Conservation (phyloP, 2,113 vertebrate species). For the Leucoraja erinaceus region DNA sequence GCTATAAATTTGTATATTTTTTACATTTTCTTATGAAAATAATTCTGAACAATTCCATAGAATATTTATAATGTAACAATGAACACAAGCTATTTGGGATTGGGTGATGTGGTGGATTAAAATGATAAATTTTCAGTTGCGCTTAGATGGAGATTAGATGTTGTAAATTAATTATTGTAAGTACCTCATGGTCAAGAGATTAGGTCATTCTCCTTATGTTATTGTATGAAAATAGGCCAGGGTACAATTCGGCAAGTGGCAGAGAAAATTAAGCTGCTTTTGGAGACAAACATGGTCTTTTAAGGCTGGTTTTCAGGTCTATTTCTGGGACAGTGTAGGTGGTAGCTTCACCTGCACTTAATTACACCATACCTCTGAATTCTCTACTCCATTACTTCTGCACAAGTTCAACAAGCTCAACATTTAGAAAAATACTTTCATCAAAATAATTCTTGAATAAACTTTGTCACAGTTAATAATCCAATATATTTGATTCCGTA, state of each 20-base stretch:
- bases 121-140: background rate
- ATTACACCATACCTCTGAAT: background rate
- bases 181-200: too few species aligned
- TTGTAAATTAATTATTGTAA: too few species aligned
- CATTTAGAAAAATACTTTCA: background rate
- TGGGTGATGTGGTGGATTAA: background rate
- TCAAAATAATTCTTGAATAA: background rate
- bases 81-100: background rate
- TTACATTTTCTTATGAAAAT: background rate
- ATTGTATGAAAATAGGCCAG: background rate
- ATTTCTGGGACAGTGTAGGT: background rate
- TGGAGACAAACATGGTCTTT: background rate
- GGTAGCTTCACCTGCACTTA: background rate
- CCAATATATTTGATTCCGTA: background rate
- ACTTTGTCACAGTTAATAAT: background rate
- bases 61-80: background rate
- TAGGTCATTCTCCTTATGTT: background rate
- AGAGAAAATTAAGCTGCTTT: background rate
- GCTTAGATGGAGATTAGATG: background rate
- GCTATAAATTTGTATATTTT: background rate
- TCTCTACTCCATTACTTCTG: background rate
- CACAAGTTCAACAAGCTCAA: background rate
- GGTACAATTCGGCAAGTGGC: background rate
- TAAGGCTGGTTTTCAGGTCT: background rate
- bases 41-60: background rate